These are phyloP conservation scores for Erpornis zantholeuca DNA, from an alignment of 2,113 vertebrate genomes.

Conservation along the genomic window DNA sequence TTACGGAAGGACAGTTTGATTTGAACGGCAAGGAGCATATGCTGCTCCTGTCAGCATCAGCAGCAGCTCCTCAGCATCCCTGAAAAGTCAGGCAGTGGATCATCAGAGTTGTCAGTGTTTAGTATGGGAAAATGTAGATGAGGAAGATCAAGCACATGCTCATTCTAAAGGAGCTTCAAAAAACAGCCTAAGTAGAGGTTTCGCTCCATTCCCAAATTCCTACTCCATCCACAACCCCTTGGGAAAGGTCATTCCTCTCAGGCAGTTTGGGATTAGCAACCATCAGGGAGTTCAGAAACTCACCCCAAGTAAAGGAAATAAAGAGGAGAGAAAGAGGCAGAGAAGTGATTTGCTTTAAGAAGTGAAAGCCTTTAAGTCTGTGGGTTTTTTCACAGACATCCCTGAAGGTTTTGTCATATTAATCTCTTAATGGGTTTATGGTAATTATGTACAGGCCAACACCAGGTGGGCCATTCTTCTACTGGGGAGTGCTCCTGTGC, in stretches of 20 bases:
- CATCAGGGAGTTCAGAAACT: neutral
- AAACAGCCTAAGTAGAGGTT: neutral
- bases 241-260: neutral
- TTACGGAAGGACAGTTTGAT: neutral
- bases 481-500: neutral
- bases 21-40: neutral
- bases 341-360: neutral
- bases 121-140: neutral
- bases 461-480: neutral
- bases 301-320: neutral
- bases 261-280: neutral
- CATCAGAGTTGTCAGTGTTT: neutral
- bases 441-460: neutral
- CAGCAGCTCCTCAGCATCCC: neutral
- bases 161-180: neutral
- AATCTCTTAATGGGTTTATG: constrained; percentile 52
- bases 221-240: neutral
- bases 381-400: neutral
- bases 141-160: neutral
- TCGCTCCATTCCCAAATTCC: neutral
- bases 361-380: constrained; percentile 21
- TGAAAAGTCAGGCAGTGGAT: neutral
- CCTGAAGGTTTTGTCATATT: constrained; percentile 20
- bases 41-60: neutral
- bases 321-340: neutral